Evolutionary conservation across 2,888 invertebrate genomes (phyloP).

Genomic region (Macaria notata): DNA sequence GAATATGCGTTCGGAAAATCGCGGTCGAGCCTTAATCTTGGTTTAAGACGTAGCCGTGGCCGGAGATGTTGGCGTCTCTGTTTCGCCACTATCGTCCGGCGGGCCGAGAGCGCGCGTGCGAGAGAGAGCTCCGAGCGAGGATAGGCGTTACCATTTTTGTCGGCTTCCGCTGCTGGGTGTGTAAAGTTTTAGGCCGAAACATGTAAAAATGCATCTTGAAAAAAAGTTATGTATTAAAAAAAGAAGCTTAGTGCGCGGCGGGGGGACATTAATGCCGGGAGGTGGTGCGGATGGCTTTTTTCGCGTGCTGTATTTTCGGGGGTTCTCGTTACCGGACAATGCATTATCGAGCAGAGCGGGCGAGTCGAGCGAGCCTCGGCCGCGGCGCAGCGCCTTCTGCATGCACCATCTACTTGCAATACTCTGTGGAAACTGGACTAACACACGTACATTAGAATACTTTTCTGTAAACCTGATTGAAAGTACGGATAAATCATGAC

Average conservation of each 20-base stretch:
- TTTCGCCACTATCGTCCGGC: slow-evolving; percentile 77
- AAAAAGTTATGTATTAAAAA: slow-evolving; percentile 83
- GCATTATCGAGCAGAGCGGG: slow-evolving; percentile 70
- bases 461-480: too few species aligned
- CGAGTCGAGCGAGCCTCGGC: slow-evolving; percentile 57
- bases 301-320: slow-evolving; percentile 80
- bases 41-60: slow-evolving; percentile 72
- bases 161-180: slow-evolving; percentile 73
- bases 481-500: too few species aligned
- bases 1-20: slow-evolving; percentile 68
- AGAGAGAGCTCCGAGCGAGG: slow-evolving; percentile 66
- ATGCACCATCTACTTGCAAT: slow-evolving; percentile 36
- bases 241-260: slow-evolving; percentile 80
- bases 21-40: slow-evolving; percentile 77
- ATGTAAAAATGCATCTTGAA: slow-evolving; percentile 83
- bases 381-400: slow-evolving; percentile 66
- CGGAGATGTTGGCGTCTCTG: slow-evolving; percentile 62
- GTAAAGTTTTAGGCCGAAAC: slow-evolving; percentile 83
- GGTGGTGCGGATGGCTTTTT: slow-evolving; percentile 77
- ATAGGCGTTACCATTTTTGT: slow-evolving; percentile 74
- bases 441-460: neutral
- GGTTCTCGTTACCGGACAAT: slow-evolving; percentile 77
- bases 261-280: slow-evolving; percentile 78
- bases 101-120: slow-evolving; percentile 46
- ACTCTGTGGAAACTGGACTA: neutral